Conservation (phyloP, 1,140 invertebrate species). For the Rhynchophorus ferrugineus region DNA sequence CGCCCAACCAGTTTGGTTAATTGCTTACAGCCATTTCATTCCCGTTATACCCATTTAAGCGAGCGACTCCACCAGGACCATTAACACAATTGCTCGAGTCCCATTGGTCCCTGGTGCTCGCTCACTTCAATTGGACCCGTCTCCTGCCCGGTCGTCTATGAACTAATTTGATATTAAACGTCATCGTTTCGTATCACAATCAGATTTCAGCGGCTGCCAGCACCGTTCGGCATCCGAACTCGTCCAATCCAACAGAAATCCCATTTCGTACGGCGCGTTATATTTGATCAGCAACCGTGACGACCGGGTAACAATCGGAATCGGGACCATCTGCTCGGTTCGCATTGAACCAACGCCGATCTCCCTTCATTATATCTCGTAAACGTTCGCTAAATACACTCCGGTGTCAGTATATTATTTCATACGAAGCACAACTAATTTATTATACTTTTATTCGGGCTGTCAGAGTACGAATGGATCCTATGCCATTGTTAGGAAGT, state of each 20-base stretch:
- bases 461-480: slow-evolving; percentile 27
- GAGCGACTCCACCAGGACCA: too few relatives aligned
- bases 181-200: slow-evolving; percentile 21
- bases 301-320: slow-evolving; percentile 33
- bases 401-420: slow-evolving; percentile 34
- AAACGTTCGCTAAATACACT: slow-evolving; percentile 37
- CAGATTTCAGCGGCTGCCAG: slow-evolving; percentile 16
- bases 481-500: slow-evolving; percentile 25
- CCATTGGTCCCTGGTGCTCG: too few relatives aligned
- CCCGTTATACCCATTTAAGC: too few relatives aligned
- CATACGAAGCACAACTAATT: slow-evolving; percentile 32
- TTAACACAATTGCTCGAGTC: too few relatives aligned
- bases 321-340: slow-evolving; percentile 31
- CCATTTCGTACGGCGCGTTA: slow-evolving; percentile 18
- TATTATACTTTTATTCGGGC: slow-evolving; percentile 27
- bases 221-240: neutral
- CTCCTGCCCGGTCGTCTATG: slow-evolving; percentile 25
- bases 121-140: slow-evolving; percentile 9
- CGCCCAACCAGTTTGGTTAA: too few relatives aligned
- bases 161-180: slow-evolving; percentile 36
- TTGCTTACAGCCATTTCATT: too few relatives aligned
- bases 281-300: slow-evolving; percentile 35
- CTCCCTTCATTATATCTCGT: slow-evolving; percentile 33
- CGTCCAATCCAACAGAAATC: neutral
- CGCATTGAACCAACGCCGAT: slow-evolving; percentile 26